These are phyloP conservation scores for Parotocinclus haroldoi DNA, from an alignment of 2,797 vertebrate species.

Conservation along the genomic window DNA sequence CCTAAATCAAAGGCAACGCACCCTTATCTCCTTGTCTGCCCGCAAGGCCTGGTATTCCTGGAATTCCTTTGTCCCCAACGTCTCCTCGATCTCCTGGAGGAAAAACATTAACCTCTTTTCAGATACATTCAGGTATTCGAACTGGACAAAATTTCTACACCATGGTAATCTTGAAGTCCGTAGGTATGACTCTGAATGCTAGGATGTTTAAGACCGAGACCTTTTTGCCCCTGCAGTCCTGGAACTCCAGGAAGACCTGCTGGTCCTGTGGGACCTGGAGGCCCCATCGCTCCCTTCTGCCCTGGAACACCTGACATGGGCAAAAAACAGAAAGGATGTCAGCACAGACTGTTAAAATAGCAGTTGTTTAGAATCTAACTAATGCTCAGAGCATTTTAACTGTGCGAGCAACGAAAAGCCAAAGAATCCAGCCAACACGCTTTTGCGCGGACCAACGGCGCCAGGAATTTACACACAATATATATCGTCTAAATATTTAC, in stretches of 20 bases:
- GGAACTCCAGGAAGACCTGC: constrained; percentile 63
- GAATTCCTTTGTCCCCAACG: constrained; percentile 74
- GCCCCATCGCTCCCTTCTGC: constrained; percentile 75
- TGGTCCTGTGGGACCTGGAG: constrained; percentile 70
- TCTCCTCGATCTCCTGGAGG: constrained; percentile 84
- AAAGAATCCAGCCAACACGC: neutral
- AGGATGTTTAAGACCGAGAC: constrained; percentile 38
- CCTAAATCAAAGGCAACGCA: constrained; percentile 43
- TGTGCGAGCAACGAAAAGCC: neutral
- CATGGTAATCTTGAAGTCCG: no score
- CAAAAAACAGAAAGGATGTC: neutral
- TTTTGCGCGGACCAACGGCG: constrained; percentile 3
- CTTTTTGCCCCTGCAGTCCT: constrained; percentile 68
- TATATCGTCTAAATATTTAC: constrained; percentile 33
- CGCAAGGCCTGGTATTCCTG: constrained; percentile 77
- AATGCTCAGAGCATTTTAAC: neutral
- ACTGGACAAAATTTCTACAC: no score
- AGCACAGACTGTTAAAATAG: neutral
- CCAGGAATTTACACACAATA: constrained; percentile 8
- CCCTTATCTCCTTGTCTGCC: constrained; percentile 87
- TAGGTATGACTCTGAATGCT: no score
- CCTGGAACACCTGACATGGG: constrained; percentile 76
- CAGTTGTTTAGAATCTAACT: constrained; percentile 10
- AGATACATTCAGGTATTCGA: no score
- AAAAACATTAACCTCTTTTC: neutral